Conservation (phyloP, 2,797 vertebrate species). For the Spea hammondii region DNA sequence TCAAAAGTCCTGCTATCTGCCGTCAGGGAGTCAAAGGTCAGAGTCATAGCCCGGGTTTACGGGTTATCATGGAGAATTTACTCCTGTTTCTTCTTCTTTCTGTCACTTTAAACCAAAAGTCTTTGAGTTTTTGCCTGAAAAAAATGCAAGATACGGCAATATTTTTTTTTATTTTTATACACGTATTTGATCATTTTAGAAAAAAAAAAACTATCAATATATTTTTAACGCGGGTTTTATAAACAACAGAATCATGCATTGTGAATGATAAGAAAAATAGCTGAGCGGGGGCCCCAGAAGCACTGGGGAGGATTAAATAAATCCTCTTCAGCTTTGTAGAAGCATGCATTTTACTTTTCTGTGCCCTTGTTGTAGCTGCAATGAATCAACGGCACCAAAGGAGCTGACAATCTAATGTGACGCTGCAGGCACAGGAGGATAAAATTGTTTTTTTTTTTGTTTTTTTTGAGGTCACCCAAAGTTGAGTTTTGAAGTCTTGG, state of each 20-base stretch:
- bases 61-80: constrained; percentile 29
- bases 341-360: constrained; percentile 16
- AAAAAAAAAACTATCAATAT: not conserved
- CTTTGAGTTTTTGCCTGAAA: constrained; percentile 8
- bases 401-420: constrained; percentile 50
- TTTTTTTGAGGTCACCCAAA: constrained; percentile 24
- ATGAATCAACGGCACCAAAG: constrained; percentile 45
- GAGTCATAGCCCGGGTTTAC: constrained; percentile 33
- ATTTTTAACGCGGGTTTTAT: not conserved
- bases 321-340: constrained; percentile 13
- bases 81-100: constrained; percentile 33
- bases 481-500: constrained; percentile 34
- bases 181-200: no score
- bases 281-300: constrained; percentile 10
- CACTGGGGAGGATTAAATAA: constrained; percentile 27
- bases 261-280: constrained; percentile 14
- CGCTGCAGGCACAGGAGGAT: constrained; percentile 28
- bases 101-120: constrained; percentile 14
- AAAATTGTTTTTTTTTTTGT: constrained; percentile 7
- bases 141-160: no score
- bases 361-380: constrained; percentile 9
- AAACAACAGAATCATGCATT: constrained; percentile 3
- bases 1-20: constrained; percentile 40
- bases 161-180: no score
- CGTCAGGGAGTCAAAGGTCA: constrained; percentile 26